Conservation (phyloP, 2,797 vertebrate genomes). For the Podarcis lilfordi region DNA sequence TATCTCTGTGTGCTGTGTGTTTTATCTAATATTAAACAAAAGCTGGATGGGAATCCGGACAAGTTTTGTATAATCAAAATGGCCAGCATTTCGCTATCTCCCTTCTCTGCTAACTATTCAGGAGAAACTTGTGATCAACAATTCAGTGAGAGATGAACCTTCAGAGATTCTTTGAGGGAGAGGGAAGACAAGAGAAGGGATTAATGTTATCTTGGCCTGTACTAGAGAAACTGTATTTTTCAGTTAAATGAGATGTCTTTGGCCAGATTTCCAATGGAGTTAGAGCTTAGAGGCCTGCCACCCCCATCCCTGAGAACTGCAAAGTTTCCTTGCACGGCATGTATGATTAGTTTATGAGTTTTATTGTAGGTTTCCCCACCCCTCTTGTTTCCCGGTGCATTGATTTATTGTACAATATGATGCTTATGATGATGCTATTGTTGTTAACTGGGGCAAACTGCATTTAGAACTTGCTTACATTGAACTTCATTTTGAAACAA, state of each 20-base stretch:
- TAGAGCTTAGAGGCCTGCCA: not conserved
- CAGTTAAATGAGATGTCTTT: not conserved
- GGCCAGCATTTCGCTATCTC: conserved; percentile 11
- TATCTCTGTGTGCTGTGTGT: conserved; percentile 45
- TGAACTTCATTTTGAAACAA: too few species aligned
- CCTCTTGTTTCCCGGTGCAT: too few species aligned
- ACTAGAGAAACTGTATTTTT: not conserved
- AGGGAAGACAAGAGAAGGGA: not conserved
- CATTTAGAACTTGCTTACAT: not conserved
- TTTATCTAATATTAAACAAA: conserved; percentile 69
- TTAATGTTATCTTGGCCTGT: conserved; percentile 8
- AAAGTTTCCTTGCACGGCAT: not conserved
- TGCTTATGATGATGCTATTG: too few species aligned
- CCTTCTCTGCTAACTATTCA: conserved; percentile 31
- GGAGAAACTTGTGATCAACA: conserved; percentile 28
- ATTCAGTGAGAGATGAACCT: conserved; percentile 31
- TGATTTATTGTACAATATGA: too few species aligned
- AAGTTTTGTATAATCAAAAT: conserved; percentile 54
- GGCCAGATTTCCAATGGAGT: not conserved
- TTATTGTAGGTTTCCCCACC: not conserved
- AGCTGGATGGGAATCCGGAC: conserved; percentile 34
- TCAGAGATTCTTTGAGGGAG: not conserved
- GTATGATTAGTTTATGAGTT: not conserved
- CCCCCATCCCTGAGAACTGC: not conserved
- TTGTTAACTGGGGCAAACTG: not conserved